Base-by-base conservation (phyloP, 30 jellyfish, hydroid and myxozoan genomes). In the Pelagia noctiluca region DNA sequence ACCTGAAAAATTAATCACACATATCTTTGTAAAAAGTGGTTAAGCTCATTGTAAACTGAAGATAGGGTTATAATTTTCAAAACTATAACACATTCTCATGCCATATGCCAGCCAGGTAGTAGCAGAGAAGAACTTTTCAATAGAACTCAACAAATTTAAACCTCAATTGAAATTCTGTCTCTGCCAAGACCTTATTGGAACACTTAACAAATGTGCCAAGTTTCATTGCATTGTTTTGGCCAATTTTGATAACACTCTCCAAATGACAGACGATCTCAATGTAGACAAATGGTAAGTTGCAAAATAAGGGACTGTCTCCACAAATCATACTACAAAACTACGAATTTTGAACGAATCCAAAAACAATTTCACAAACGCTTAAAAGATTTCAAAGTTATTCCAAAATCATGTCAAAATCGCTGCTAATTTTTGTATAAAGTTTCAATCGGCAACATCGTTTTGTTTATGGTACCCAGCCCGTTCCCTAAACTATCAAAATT, bases 1-100 rank as follows among this genome's bases (percentile, higher is more conserved):
- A 35, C 83, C 99, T 94, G 62, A 19, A 57, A 46, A 52, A 2
- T 19, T 8, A 22, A 0, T n/a, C 33, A 1, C 12, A 30, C 16
- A 60, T 63, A 35, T 3, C 24, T 0, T n/a, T 26, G 4, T 7
- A n/a, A n/a, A 22, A 2, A 22, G 0, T n/a, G 21, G 1, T 13
- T 52, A 25, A 60, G 78, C 23, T 3, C 24, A 0, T n/a, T 26
- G 4, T 7, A n/a, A n/a, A 22, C 57, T 42, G 57, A 5, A 42
- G 57, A 42, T 5, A 42, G 16, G 8, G 16, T 42, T 8, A 16
- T 42, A 42, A 42, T 8, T 8, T 42, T 42, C 57, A 42, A 42
- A 42, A 5, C 12, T 8, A 42, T 5, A 8, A 42, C 12, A 16
- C 16, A 42, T 16, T 42, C n/a, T n/a, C n/a, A n/a, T n/a, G n/a